Evolutionary conservation across 2,888 invertebrate genomes (phyloP), one percentile per base, ranked within the genome.

Genomic region (Candidula unifasciata): DNA sequence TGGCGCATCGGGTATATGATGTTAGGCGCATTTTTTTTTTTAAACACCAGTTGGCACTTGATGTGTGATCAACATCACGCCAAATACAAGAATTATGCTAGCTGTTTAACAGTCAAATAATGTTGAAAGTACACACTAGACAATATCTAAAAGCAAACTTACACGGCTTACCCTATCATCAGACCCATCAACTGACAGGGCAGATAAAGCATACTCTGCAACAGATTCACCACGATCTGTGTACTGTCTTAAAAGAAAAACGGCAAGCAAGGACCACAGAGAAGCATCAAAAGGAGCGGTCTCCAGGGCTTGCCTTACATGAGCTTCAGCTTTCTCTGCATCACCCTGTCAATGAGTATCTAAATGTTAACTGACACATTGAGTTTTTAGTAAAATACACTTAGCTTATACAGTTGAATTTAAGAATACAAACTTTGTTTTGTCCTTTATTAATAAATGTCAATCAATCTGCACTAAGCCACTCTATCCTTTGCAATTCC

Each of bases 241-340:
- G 16, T 24, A 21, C 73, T 74, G 57, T 64, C 57, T 68, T n/a
- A 86, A 73, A 2, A 74, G 27, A n/a, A 80, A 30, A n/a, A 66
- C 78, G 57, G 82, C 68, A 64, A 84, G 60, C 68, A 86, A 74
- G 54, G 84, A 76, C 80, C 84, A 80, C 44, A 86, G 69, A n/a
- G 69, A 66, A n/a, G 73, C 64, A 37, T 68, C 66, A 18, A 44
- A 64, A 0, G 82, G 54, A 37, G 71, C 18, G 2, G 21, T 79
- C 52, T 78, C 33, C 21, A 82, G 27, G 57, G 73, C 27, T 37
- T 78, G 60, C 33, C 80, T 66, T 30, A 86, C 35, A 6, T 24
- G 10, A 21, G 54, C 44, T 54, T 83, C 71, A 3, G 79, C 86
- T 33, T 78, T 64, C 10, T 52, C 78, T 21, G 30, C 52, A 27